Percentiles rank a stretch among this genome's conserved stretches.
Evolutionary conservation across 2,888 invertebrate species (phyloP).

Genomic region (Macaria notata): DNA sequence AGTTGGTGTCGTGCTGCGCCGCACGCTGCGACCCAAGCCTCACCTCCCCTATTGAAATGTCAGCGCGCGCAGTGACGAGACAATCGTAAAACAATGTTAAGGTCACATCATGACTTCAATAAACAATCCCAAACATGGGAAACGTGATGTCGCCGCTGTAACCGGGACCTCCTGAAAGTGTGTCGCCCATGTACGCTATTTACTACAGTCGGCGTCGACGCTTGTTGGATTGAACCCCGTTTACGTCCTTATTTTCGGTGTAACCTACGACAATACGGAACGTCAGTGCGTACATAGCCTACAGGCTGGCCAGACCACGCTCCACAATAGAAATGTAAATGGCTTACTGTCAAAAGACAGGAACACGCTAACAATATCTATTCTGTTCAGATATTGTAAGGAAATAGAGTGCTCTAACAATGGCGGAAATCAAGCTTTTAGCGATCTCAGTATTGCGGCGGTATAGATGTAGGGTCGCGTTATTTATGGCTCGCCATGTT

Average conservation of each 20-base stretch:
- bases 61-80: conserved; percentile 77
- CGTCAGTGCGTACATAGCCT: conserved; percentile 16
- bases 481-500: conserved; percentile 17
- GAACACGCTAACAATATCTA: conserved; percentile 27
- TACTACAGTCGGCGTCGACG: conserved; percentile 53
- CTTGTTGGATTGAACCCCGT: conserved; percentile 41
- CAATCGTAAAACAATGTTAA: conserved; percentile 81
- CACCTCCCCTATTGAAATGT: conserved; percentile 81
- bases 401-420: conserved; percentile 22
- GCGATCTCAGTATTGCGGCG: conserved; percentile 8
- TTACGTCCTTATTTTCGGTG: conserved; percentile 37
- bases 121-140: conserved; percentile 77
- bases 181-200: conserved; percentile 63
- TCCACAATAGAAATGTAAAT: conserved; percentile 33
- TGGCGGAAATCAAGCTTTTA: conserved; percentile 21
- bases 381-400: conserved; percentile 22
- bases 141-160: conserved; percentile 75
- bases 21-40: conserved; percentile 73
- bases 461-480: background rate
- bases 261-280: conserved; percentile 30
- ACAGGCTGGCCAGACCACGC: conserved; percentile 21
- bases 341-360: conserved; percentile 26
- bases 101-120: conserved; percentile 81
- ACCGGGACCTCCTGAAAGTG: conserved; percentile 71
- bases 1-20: conserved; percentile 63